A percentile compares a stretch with the other conserved stretches of the same genome.
Conservation (phyloP, 1,140 invertebrate species). For the Eriosoma lanigerum region DNA sequence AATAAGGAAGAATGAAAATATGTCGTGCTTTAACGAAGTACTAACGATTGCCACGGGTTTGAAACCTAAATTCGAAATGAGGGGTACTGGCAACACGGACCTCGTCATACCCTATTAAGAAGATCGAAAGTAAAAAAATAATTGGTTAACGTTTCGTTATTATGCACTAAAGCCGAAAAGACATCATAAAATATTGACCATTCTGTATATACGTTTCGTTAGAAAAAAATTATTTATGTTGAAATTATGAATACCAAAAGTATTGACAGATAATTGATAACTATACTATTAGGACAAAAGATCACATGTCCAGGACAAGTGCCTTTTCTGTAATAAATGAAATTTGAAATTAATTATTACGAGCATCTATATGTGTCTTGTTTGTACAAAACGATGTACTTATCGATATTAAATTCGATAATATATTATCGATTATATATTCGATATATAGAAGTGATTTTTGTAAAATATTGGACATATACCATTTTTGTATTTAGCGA, state of each 20-base stretch:
- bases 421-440: not conserved
- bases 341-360: not conserved
- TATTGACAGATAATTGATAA: constrained; percentile 56
- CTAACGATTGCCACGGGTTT: too few species aligned
- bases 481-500: not conserved
- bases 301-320: not conserved
- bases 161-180: constrained; percentile 55
- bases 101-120: too few species aligned
- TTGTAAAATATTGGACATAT: not conserved
- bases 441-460: not conserved
- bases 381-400: not conserved
- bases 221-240: constrained; percentile 54
- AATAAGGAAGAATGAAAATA: too few species aligned
- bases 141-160: too few species aligned
- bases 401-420: not conserved
- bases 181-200: constrained; percentile 56
- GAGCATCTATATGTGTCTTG: not conserved
- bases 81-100: too few species aligned
- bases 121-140: too few species aligned
- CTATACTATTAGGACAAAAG: not conserved
- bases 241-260: constrained; percentile 56
- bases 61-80: too few species aligned
- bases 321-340: not conserved
- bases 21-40: too few species aligned
- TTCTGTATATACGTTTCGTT: constrained; percentile 54